These are phyloP conservation scores for Pocillopora grandis DNA, from an alignment of 92 coral and sea anemone species.

Conservation along the genomic window DNA sequence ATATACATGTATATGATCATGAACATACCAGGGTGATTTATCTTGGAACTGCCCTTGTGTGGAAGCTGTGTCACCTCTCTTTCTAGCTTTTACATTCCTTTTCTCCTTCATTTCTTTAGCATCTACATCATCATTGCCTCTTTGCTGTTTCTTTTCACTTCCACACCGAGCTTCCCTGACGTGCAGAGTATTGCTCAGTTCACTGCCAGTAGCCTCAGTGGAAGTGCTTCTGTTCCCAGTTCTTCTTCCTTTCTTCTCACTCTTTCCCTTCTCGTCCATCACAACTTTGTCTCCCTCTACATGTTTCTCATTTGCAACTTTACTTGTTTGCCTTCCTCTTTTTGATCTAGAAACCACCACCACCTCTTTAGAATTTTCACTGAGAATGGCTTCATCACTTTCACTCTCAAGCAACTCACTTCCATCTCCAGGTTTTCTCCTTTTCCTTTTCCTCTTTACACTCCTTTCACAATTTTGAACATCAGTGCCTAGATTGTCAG, in stretches of 20 bases:
- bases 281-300: background rate
- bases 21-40: background rate
- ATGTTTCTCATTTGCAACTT: background rate
- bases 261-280: background rate
- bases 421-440: background rate
- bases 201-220: background rate
- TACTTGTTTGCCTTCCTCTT: background rate
- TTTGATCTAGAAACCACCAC: background rate
- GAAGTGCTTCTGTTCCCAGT: constrained; percentile 4
- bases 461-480: background rate
- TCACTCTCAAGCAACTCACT: background rate
- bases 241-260: constrained; percentile 8
- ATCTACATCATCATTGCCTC: background rate
- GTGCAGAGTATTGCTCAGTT: background rate
- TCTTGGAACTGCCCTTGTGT: background rate
- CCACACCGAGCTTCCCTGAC: background rate
- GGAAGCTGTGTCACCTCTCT: background rate
- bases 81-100: background rate
- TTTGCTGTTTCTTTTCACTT: background rate
- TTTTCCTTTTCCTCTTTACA: background rate
- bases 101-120: background rate
- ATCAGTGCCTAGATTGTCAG: background rate
- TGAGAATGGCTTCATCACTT: constrained; percentile 5
- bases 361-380: background rate
- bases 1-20: background rate